phyloP scores from a whole-genome alignment of 2,888 invertebrate species.

The Chironomus riparius region DNA sequence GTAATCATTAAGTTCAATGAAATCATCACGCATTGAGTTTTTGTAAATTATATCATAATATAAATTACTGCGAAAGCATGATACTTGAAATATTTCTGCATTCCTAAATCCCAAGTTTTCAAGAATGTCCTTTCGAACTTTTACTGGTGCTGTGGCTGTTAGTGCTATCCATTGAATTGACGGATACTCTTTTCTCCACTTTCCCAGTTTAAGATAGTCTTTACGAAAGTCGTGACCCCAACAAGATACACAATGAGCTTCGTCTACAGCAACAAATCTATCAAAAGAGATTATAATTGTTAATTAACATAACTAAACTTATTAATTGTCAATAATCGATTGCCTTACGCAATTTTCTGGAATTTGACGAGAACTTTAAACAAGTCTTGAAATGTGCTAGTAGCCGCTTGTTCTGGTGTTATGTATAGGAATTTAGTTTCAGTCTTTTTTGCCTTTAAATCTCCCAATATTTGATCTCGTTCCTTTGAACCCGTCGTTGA shows the following conservation, averaged over 20 bases:
- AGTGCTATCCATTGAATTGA: constrained; percentile 80
- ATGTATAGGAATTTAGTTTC: constrained; percentile 81
- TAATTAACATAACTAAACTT: too few relatives aligned
- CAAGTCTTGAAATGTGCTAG: constrained; percentile 60
- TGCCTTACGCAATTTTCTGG: constrained; percentile 55
- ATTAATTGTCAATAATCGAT: too few relatives aligned
- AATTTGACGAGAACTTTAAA: constrained; percentile 60
- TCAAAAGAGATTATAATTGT: too few relatives aligned
- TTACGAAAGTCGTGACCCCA: constrained; percentile 99
- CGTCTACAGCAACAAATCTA: constrained; percentile 83
- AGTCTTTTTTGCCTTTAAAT: constrained; percentile 65
- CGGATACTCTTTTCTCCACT: constrained; percentile 52
- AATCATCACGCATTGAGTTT: constrained; percentile 73
- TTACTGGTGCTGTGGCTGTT: constrained; percentile 82
- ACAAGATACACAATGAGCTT: constrained; percentile 95
- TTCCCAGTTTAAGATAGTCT: constrained; percentile 83
- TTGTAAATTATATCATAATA: constrained; percentile 90
- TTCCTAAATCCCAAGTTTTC: constrained; percentile 58
- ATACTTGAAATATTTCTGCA: constrained; percentile 68
- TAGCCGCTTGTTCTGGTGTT: constrained; percentile 93
- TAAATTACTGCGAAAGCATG: constrained; percentile 86
- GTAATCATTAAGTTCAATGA: constrained; percentile 68
- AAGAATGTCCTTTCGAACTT: constrained; percentile 77
- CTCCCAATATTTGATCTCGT: constrained; percentile 63
- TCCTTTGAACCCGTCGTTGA: constrained; percentile 78